phyloP scores from a whole-genome alignment of 2,797 vertebrate genomes.

The Coendou prehensilis region DNA sequence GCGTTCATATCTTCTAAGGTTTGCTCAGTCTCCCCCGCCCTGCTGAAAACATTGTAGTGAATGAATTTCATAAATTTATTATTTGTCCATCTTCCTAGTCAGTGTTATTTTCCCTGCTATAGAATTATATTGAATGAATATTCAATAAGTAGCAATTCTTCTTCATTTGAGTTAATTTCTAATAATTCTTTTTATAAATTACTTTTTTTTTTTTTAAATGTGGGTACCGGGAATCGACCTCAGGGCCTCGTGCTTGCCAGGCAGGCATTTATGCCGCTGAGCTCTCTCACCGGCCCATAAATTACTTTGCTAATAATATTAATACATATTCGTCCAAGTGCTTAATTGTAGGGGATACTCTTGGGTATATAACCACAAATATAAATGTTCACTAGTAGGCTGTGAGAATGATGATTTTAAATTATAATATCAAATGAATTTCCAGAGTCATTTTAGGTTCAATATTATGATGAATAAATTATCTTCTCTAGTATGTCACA shows the following conservation, averaged over 20 bases:
- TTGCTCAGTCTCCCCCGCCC: background rate
- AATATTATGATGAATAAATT: background rate
- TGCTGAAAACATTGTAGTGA: background rate
- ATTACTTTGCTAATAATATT: background rate
- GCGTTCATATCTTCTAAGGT: background rate
- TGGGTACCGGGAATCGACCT: too few species aligned
- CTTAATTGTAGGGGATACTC: background rate
- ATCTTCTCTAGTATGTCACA: background rate
- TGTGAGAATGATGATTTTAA: background rate
- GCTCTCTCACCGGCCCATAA: background rate
- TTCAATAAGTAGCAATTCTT: background rate
- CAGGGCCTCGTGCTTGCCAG: too few species aligned
- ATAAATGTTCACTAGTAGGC: background rate
- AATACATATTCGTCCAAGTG: background rate
- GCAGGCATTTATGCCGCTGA: too few species aligned
- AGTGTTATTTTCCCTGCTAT: background rate
- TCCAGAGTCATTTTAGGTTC: background rate
- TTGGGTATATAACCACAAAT: background rate
- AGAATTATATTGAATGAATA: background rate
- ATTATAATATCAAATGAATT: conserved; percentile 2
- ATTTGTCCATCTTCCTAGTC: background rate
- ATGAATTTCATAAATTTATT: background rate
- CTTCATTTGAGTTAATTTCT: conserved; percentile 21
- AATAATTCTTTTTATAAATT: background rate
- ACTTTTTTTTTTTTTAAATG: background rate